phyloP scores from a whole-genome alignment of 2,797 vertebrate species.

The Coreius guichenoti region DNA sequence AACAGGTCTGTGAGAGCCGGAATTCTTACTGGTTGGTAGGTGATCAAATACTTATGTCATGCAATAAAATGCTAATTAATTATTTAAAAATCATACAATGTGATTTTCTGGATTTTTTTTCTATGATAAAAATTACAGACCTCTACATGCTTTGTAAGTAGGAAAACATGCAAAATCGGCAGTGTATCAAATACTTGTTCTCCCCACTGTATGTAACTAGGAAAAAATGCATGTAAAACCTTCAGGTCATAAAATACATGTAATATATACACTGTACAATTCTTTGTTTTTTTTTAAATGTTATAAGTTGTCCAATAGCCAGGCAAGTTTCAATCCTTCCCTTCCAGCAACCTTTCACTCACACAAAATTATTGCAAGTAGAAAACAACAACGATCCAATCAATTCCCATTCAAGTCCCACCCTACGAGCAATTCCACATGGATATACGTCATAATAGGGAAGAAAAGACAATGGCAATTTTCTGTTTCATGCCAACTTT shows the following conservation, averaged over 20 bases:
- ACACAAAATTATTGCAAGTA: neutral
- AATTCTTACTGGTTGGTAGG: no score
- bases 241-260: neutral
- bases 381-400: neutral
- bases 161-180: no score
- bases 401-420: neutral
- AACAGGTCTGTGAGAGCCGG: no score
- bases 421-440: neutral
- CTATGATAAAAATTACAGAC: no score
- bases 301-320: neutral
- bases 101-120: no score
- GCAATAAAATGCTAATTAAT: no score
- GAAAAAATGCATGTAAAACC: neutral
- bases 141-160: no score
- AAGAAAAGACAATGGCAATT: neutral
- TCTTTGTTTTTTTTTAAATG: neutral
- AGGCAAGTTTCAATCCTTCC: neutral
- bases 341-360: neutral
- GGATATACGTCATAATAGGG: neutral
- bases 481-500: conserved; percentile 9
- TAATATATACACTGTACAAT: neutral
- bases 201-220: neutral
- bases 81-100: no score
- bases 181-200: no score
- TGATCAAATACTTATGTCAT: no score